Evolutionary conservation across 64 coral and sea anemone genomes (phyloP), one percentile per base, ranked within the genome.

Genomic region (Exaiptasia diaphana): DNA sequence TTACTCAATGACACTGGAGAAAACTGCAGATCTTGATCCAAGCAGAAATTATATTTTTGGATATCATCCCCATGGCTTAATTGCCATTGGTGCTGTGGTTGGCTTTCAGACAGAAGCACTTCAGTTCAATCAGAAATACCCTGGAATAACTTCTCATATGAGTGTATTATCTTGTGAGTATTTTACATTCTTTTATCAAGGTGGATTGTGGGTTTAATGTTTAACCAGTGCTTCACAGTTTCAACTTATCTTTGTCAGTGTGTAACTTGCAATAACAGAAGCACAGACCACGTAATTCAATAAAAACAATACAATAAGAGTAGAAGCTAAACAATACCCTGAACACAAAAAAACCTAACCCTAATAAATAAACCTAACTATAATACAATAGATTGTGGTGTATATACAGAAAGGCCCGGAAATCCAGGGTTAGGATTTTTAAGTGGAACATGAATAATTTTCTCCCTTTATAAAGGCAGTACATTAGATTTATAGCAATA

Each of bases 1-100:
- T 35, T 93, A 82, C 32, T 83, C 90, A 3, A 82, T 93, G 43
- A 76, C 83, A 12, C 70, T 93, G 34, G 85, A 71, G 5, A 93
- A 93, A 79, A 93, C 90, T 10, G 36, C 76, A n/a, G 83, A 87
- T 9, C 38, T 93, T 3, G 83, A 93, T 74, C 90, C 90, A 4
- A 53, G 82, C 7, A 81, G 44, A 45, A 93, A 93, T 36, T 93
- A 93, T 21, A 87, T 93, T 36, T 87, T 93, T 13, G 83, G 83
- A 0, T 93, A 93, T 42, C 90, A 93, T 76, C 90, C 90, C 1
- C 90, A 93, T 42, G 90, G 90, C 0, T 3, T 45, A 0, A 63
- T 87, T 1, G n/a, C 35, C 25, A 83, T 87, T 53, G 90, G 90
- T 37, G 90, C 68, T 14, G 77, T 81, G 0, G 37, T 93, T 32